Evolutionary conservation across 2,113 vertebrate genomes (phyloP).

Genomic region (Salminus brasiliensis): DNA sequence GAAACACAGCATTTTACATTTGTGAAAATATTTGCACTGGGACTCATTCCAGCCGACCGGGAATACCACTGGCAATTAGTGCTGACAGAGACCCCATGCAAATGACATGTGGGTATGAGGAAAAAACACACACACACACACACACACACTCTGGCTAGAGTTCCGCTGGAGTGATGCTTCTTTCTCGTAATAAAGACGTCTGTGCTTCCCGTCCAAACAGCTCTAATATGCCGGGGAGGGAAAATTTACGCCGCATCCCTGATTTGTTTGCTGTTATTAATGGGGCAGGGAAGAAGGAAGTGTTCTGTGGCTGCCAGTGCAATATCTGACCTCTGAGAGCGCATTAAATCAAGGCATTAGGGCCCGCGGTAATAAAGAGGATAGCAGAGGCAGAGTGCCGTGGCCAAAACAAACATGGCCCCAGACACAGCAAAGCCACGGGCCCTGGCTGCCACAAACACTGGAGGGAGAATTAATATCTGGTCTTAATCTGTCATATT

Average conservation of each 20-base stretch:
- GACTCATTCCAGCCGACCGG: constrained; percentile 40
- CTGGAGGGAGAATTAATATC: constrained; percentile 52
- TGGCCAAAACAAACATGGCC: constrained; percentile 63
- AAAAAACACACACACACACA: constrained; percentile 50
- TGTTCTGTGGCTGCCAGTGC: constrained; percentile 67
- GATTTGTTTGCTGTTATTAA: constrained; percentile 76
- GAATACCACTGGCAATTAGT: constrained; percentile 61
- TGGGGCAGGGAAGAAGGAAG: constrained; percentile 64
- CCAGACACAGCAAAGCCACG: constrained; percentile 39
- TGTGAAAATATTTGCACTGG: constrained; percentile 47
- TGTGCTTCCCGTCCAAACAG: constrained; percentile 55
- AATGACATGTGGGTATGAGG: constrained; percentile 49
- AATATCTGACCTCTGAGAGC: constrained; percentile 73
- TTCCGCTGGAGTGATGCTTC: constrained; percentile 47
- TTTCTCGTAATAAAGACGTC: constrained; percentile 62
- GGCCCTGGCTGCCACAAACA: constrained; percentile 50
- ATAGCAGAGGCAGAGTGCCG: constrained; percentile 58
- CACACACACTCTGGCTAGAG: constrained; percentile 10
- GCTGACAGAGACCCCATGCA: constrained; percentile 56
- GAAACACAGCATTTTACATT: background rate
- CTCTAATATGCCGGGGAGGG: constrained; percentile 60
- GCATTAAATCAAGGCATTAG: constrained; percentile 75
- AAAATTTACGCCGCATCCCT: constrained; percentile 55
- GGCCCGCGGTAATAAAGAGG: constrained; percentile 68
- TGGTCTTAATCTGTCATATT: constrained; percentile 48